A percentile compares a stretch with the other conserved stretches of the same genome.
Evolutionary conservation across 2,888 invertebrate species (phyloP).

Genomic region (Mimas tiliae): DNA sequence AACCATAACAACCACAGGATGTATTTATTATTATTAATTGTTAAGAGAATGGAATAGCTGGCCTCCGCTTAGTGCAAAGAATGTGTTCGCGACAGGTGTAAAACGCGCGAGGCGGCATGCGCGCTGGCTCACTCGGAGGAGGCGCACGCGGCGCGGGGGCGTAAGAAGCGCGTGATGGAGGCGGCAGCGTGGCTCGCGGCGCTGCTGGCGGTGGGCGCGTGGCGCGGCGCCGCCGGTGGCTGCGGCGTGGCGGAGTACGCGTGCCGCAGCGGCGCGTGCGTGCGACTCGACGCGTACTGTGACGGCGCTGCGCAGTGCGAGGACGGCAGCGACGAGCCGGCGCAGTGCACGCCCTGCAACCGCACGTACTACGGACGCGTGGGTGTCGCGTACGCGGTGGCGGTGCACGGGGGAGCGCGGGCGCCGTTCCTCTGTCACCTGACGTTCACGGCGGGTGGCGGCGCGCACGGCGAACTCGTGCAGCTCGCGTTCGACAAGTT

Average conservation of each 20-base stretch:
- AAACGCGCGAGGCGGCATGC: background rate
- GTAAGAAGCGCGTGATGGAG: constrained; percentile 28
- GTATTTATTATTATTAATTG: no score
- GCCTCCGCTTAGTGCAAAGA: no score
- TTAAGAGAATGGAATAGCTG: no score
- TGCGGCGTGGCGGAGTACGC: constrained; percentile 72
- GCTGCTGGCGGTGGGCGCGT: constrained; percentile 41
- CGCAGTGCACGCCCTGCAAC: constrained; percentile 87
- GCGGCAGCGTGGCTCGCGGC: constrained; percentile 32
- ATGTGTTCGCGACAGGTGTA: background rate
- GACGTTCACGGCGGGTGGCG: constrained; percentile 96
- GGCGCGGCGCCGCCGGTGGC: constrained; percentile 62
- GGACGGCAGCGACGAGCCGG: constrained; percentile 94
- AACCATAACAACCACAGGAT: no score
- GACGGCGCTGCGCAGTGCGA: constrained; percentile 94
- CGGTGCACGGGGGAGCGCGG: constrained; percentile 89
- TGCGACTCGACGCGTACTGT: constrained; percentile 93
- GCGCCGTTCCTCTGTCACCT: constrained; percentile 95
- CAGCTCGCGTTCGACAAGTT: constrained; percentile 96
- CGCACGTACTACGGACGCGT: constrained; percentile 95
- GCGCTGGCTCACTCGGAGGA: background rate
- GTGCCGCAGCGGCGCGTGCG: constrained; percentile 88
- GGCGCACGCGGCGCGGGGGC: constrained; percentile 17
- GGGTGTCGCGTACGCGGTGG: constrained; percentile 92
- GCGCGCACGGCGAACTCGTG: constrained; percentile 94